Base-by-base conservation (phyloP, 2,888 invertebrate species). In the Philereme vetulata region DNA sequence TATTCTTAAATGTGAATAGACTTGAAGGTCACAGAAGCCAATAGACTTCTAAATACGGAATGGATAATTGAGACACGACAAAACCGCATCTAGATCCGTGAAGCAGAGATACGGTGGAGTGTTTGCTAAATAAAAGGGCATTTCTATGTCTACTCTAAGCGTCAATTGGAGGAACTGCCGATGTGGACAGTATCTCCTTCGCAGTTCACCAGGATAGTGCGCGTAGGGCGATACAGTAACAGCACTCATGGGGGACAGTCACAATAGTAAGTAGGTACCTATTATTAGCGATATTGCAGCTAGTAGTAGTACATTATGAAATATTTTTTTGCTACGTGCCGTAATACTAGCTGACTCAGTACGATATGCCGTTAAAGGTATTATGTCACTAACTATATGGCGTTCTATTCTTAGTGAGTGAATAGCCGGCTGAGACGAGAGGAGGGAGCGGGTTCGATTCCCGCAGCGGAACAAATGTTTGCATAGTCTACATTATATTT, bases 211-310 rank as follows among this genome's bases (percentile, higher is more conserved):
- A 53, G 21, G 48, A 78, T 80, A 82, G 81, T 80, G 80, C 80
- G 76, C 80, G 79, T 80, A 72, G 81, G 77, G 79, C 82, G 73
- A 72, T 67, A 72, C 64, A 80, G 81, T 82, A 86, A 85, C 85
- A 88, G 90, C 88, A 90, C 90, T 90, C 90, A 90, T 90, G 89
- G 5, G 88, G 60, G 89, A 84, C 79, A 76, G 78, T 74, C 49
- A 66, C 51, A 67, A 55, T 61, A 21, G 4, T 21, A 21, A n/a
- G 56, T 43, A n/a, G n/a, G n/a, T n/a, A n/a, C n/a, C n/a, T n/a
- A 62, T 62, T 51, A 66, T 55, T 49, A 42, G 21, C 36, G 49
- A 53, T 21, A 21, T 21, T 21, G 21, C 21, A 21, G 21, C 21
- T 21, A 2, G 21, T 21, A 21, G 21, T 21, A 21, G 21, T 51